Percentiles rank a stretch among this genome's conserved stretches.
Evolutionary conservation across 2,888 invertebrate species (phyloP).

Genomic region (Thelaira solivaga): DNA sequence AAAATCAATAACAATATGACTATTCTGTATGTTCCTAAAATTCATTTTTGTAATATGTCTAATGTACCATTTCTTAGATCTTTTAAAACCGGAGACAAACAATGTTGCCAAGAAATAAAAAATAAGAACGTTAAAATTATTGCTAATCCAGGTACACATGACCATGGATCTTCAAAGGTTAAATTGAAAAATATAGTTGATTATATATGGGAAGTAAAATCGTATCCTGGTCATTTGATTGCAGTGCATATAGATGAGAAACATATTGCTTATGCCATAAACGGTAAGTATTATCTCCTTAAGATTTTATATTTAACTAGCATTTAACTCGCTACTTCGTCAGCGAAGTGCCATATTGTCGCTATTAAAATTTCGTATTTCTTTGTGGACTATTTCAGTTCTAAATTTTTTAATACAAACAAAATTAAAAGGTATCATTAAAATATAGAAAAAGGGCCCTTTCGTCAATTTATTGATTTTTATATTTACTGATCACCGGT

Average conservation of each 20-base stretch:
- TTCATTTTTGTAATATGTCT: not conserved
- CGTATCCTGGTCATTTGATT: slow-evolving; percentile 91
- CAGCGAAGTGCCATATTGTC: too few species aligned
- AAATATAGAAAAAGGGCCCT: too few species aligned
- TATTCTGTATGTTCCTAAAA: slow-evolving; percentile 34
- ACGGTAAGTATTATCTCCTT: slow-evolving; percentile 87
- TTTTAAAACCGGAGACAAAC: slow-evolving; percentile 72
- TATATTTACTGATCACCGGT: too few species aligned
- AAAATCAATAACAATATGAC: slow-evolving; percentile 12
- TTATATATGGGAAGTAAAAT: slow-evolving; percentile 94
- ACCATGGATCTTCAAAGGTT: slow-evolving; percentile 91
- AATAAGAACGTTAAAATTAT: slow-evolving; percentile 82
- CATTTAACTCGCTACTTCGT: too few species aligned
- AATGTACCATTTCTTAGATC: slow-evolving; percentile 64
- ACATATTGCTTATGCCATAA: slow-evolving; percentile 93
- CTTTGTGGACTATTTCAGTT: too few species aligned
- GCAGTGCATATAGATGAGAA: slow-evolving; percentile 91
- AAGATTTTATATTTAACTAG: too few species aligned
- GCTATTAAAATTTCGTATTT: too few species aligned
- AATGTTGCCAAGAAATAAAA: slow-evolving; percentile 72
- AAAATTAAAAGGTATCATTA: too few species aligned
- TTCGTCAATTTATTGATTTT: too few species aligned
- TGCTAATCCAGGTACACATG: slow-evolving; percentile 84
- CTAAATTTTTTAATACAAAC: too few species aligned
- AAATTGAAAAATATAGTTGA: slow-evolving; percentile 93